Base-by-base conservation (phyloP, 2,113 vertebrate genomes). In the Egretta garzetta region DNA sequence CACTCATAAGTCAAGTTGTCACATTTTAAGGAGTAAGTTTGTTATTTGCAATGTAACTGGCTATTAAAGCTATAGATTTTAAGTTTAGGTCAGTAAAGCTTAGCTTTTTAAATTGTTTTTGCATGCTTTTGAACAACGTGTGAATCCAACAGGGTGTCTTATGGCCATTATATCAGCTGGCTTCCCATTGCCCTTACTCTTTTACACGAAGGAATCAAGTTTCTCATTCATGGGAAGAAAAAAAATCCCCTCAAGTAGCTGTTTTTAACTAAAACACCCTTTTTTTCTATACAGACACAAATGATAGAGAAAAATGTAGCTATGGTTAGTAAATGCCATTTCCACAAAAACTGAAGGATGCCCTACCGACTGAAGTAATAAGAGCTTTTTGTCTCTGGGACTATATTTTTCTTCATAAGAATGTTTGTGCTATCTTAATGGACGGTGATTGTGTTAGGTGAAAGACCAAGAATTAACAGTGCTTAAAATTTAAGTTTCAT, bases 1-100 rank as follows among this genome's bases (percentile, higher is more conserved):
- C 4, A 56, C 60, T 30, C 0, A 0, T 58, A 43, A 45, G 14
- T 41, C n/a, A 83, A 45, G 18, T 90, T 0, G 3, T 32, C 12
- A 56, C 10, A 45, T 72, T 83, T 92, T 80, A 84, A 82, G 49
- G 32, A 83, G 12, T 85, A 75, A 72, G 10, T 17, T 52, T 80
- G 9, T 62, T 75, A 79, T 56, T 88, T 92, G 28, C 8, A 62
- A 37, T 53, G 28, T 50, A 71, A 63, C 9, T 76, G 30, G 30
- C 63, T 90, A 55, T 32, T 45, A 45, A 86, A 53, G 10, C 13
- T 77, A 71, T 12, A 62, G 39, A 53, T 80, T 83, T 82, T 53
- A 68, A 49, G 10, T 55, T 72, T 60, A 64, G 37, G 8, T 76
- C 45, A 64, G 43, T 70, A 70, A 94, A 76, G 4, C 16, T 64